Base-by-base conservation (phyloP, 37 sponge, comb jelly and placozoan species). In the Crambe crambe region DNA sequence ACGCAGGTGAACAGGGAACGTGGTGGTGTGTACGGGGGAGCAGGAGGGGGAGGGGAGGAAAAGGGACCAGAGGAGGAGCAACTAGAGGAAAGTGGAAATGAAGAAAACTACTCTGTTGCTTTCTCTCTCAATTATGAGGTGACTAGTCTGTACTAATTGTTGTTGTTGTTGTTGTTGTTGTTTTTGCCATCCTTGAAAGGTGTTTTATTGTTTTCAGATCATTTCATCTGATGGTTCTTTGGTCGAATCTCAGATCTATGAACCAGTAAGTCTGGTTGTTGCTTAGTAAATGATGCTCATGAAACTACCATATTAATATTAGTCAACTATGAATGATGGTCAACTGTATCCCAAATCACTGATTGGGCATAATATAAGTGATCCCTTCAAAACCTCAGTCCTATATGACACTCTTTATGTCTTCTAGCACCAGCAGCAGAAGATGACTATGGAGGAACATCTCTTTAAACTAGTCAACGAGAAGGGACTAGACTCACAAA, bases 401-500 rank as follows among this genome's bases (percentile, higher is more conserved):
- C 69, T 34, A 3, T 68, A 34, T 37, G 3, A 31, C 69, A 6
- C 37, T 37, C 69, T 32, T 20, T 32, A 6, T 39, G 41, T 64
- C 36, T 25, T 17, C 23, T 40, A 70, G 43, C 42, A 42, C 36
- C 36, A 34, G 36, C 57, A 56, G 32, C 74, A 73, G 21, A 70
- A 80, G 58, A 35, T 32, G 5, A 29, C 27, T 2, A 79, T 68
- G 68, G 51, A 67, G 79, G 51, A 66, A 4, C 41, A 76, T 23
- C 65, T 94, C 35, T 72, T 80, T 15, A 1, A 51, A 20, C 80
- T 94, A 31, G 78, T 73, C 0, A 56, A 17, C 3, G 90, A 94
- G 73, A 59, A 75, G 41, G 94, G 94, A 20, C 71, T 94, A 31
- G 94, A 94, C 73, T 70, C 88, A 0, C 94, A 94, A 74, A 73